Base-by-base conservation (phyloP, 2,797 vertebrate species). In the Mus minutoides region DNA sequence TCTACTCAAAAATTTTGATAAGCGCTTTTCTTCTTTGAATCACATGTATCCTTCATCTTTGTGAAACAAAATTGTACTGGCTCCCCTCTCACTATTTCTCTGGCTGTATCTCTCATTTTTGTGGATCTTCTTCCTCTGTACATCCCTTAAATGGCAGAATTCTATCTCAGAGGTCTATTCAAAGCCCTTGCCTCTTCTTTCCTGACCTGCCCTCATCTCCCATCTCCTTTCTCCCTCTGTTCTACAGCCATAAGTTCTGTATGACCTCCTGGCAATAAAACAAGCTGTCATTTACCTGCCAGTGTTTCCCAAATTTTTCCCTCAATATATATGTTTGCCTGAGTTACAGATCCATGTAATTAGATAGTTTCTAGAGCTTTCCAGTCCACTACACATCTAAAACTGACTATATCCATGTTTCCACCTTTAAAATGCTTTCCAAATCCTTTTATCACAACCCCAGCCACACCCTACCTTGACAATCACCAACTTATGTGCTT, bases 331-430 rank as follows among this genome's bases (percentile, higher is more conserved):
- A 7, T 16, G 89, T 93, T 91, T 37, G 90, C 19, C 9, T 94
- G 46, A 77, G 26, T 82, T 94, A 12, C 19, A 76, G 49, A 58
- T 24, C 2, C 60, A 88, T 75, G 43, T 54, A 91, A 75, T 13
- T 37, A 88, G 90, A 62, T 80, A n/a, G 9, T 19, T 95, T 71
- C 31, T 7, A 62, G 58, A 93, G 49, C 87, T 52, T 79, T 92
- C 37, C 34, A 89, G 71, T 93, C 21, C 29, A 62, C 91, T 88
- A 80, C 64, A 80, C 9, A 93, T 4, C 43, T 90, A 84, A 40
- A 92, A 77, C 9, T 94, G 34, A 79, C 54, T 9, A 71, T 90
- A 13, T 69, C 14, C 7, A 93, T 56, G 49, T 80, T 88, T 76
- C 92, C 88, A 84, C 8, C 26, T 89, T 62, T 9, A 26, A 92